Percentiles rank a stretch among this genome's conserved stretches.
Conservation (phyloP, 2,113 vertebrate species). For the Pipa parva region DNA sequence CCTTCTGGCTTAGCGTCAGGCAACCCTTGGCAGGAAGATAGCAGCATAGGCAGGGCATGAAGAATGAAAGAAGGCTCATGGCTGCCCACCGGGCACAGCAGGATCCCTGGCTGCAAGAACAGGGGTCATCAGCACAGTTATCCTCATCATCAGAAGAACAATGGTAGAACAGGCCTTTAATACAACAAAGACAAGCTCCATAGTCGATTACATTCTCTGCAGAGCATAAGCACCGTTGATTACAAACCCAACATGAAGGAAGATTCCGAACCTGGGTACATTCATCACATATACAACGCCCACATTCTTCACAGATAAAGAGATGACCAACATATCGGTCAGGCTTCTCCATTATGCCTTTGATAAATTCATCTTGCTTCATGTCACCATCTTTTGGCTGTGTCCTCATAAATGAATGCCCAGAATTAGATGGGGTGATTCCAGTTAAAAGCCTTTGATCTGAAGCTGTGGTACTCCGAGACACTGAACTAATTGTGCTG, state of each 20-base stretch:
- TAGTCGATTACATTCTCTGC: slow-evolving; percentile 85
- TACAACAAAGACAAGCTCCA: slow-evolving; percentile 89
- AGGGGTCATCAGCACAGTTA: slow-evolving; percentile 92
- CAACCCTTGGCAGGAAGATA: slow-evolving; percentile 91
- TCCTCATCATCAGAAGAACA: slow-evolving; percentile 96
- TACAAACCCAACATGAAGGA: slow-evolving; percentile 91
- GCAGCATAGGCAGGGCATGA: slow-evolving; percentile 97
- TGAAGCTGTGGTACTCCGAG: slow-evolving; percentile 84
- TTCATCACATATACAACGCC: slow-evolving; percentile 84
- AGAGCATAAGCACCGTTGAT: slow-evolving; percentile 91
- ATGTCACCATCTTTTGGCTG: slow-evolving; percentile 75
- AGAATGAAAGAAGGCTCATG: slow-evolving; percentile 83
- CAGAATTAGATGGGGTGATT: slow-evolving; percentile 80
- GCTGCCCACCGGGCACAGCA: slow-evolving; percentile 85
- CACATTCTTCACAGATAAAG: slow-evolving; percentile 89
- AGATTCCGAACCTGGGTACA: slow-evolving; percentile 80
- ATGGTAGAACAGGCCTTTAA: slow-evolving; percentile 96
- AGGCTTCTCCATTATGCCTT: slow-evolving; percentile 60
- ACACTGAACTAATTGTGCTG: slow-evolving; percentile 92
- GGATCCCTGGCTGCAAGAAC: slow-evolving; percentile 79
- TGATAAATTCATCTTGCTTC: slow-evolving; percentile 73
- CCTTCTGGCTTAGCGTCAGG: slow-evolving; percentile 85
- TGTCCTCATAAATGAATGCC: slow-evolving; percentile 70
- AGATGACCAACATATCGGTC: slow-evolving; percentile 66
- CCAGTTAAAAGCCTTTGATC: slow-evolving; percentile 87